Base-by-base conservation (phyloP, 1,140 invertebrate genomes). In the Himalopsyche phryganea region DNA sequence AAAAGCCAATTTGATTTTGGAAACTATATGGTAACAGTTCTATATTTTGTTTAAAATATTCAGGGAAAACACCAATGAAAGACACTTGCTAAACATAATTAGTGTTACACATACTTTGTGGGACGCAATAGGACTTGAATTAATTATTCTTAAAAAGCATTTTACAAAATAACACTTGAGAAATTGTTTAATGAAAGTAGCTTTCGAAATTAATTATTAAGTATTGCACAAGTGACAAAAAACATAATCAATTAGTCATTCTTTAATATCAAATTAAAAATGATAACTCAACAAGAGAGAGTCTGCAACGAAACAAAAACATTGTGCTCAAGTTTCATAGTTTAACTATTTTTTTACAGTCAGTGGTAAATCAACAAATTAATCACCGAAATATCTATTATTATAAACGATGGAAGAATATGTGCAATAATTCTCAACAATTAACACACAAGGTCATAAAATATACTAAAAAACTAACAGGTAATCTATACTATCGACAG, bases 41-140 rank as follows among this genome's bases (percentile, higher is more conserved):
- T 64, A 64, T 64, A 64, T 64, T 64, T 64, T 53, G 55, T 53
- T 64, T 64, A 64, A 64, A 64, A 59, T 63, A 63, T 63, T 63
- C 57, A 63, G 57, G 61, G 53, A 64, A 64, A 64, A 64, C 62
- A 64, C 62, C 62, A 64, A 60, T 64, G 44, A 60, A 60, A 63
- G 60, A 64, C 62, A 64, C 58, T 64, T 64, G 58, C 62, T 64
- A 60, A 58, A 64, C 58, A 60, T 64, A 64, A 60, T 60, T 57
- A 60, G 58, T 60, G 62, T 57, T 28, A 60, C 40, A 46, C 41
- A 59, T 51, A 58, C 60, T 50, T 49, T 54, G 58, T 64, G 58
- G 62, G 62, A 64, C 62, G 62, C 62, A 64, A 64, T 64, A 54
- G 54, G 52, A 64, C 50, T 64, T 63, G 41, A 57, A 53, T 54